Base-by-base conservation (phyloP, 2,113 vertebrate genomes). In the Neolamprologus sp. region DNA sequence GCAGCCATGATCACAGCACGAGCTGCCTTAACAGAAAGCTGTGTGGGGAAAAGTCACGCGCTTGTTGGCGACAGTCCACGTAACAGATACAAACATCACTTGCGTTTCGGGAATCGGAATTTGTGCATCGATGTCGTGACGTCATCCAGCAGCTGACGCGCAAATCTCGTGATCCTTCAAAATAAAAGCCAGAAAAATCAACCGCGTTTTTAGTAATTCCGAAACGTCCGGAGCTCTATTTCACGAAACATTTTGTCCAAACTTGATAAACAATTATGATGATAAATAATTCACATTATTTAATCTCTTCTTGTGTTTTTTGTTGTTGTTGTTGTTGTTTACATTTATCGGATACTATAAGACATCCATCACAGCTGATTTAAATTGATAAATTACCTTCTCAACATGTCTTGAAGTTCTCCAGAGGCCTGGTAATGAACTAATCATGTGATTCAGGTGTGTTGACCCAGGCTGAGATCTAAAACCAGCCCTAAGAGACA, bases 1-100 rank as follows among this genome's bases (percentile, higher is more conserved):
- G 7, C 4, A 14, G 58, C 81, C 92, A 92, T 91, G 40, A 47
- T 11, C n/a, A 28, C 3, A 5, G 78, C 7, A 68, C 13, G 28
- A n/a, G 1, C 7, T 5, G 7, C 8, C 17, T 14, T 4, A 40
- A 7, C 0, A 5, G 5, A 55, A n/a, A 9, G 1, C 4, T 12
- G 9, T 31, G 37, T 23, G 12, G 6, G 23, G 4, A 4, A 6
- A 9, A 63, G 23, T 26, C 65, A 73, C 13, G 37, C 21, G 65
- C 8, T 16, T 71, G 17, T 63, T 33, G 58, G 58, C 9, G 28
- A 45, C 2, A 45, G 65, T 16, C 37, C 13, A 45, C 8, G 8
- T 45, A 9, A 71, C 17, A 21, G 19, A 14, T 9, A 42, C 2
- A 40, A 23, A 9, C 35, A 0, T 71, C n/a, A 4, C 10, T 1